Base-by-base conservation (phyloP, 1,140 invertebrate genomes). In the Gryllus bimaculatus region DNA sequence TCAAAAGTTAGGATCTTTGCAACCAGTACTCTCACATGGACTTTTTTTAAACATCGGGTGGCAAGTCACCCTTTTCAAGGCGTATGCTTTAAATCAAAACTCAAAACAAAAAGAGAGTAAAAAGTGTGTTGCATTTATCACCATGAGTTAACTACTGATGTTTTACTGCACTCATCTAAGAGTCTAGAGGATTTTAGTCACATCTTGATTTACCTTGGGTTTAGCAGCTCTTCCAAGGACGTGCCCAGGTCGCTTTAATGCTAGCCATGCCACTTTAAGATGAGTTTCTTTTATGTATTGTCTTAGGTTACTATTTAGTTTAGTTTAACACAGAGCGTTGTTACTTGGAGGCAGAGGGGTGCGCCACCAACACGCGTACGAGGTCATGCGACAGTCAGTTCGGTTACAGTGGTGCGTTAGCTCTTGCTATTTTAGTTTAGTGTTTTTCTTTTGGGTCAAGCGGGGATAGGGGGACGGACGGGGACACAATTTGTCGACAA, bases 341-440 rank as follows among this genome's bases (percentile, higher is more conserved):
- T 86, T 86, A 86, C 86, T 86, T 86, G 85, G 85, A 86, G 84
- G 84, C 85, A 86, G 85, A 85, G 84, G 84, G 85, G 84, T 83
- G 15, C 79, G 79, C 79, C 75, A 77, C 75, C 21, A 73, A 78
- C 76, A 18, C 12, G 73, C 8, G 76, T 77, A 39, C 39, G 18
- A 48, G 76, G 48, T 79, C 79, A 79, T 79, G 79, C 79, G 49
- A 48, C 48, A 48, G 47, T 48, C 48, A 48, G 75, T 79, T 79
- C 54, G 47, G n/a, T 79, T 79, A 77, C 76, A 48, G 48, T 77
- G 8, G 18, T 75, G 47, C 39, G 47, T 79, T 79, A 79, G 26
- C 48, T 79, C n/a, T 48, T 13, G 74, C 26, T 75, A 48, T 73
- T 79, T 79, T 79, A 79, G 73, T 79, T 79, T 79, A 75, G 73